Base-by-base conservation (phyloP, 2,113 vertebrate genomes). In the Ptilorrhoa leucosticta region DNA sequence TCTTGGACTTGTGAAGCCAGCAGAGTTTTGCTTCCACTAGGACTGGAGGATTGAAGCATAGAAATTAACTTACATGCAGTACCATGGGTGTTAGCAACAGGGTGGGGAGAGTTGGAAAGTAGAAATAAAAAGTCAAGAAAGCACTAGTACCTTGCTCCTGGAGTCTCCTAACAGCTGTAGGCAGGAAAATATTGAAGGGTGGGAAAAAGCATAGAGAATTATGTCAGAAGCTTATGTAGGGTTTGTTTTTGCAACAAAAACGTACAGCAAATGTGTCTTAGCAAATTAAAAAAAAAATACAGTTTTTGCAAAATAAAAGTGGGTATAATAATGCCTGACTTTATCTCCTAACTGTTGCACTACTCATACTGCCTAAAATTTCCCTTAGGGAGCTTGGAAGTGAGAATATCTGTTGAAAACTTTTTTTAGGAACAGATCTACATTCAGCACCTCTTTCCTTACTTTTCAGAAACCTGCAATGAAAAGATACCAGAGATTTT, bases 131-230 rank as follows among this genome's bases (percentile, higher is more conserved):
- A 95, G 87, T 97, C 94, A 98, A 97, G 97, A 97, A 97, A 98
- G 94, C 98, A 98, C 93, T 97, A 98, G 98, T 99, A 99, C 99
- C 99, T 99, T 99, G 98, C 99, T 99, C 98, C 99, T 99, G 99
- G 99, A 99, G 99, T 99, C 99, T 99, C 99, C 99, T 98, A 99
- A 99, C 76, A 99, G 99, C 99, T 99, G 99, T 98, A 98, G 98
- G 97, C 98, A 98, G 97, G 98, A 97, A 98, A 98, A 99, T 97
- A 98, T 98, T 98, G 98, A 98, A 98, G 97, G 98, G 96, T 97
- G 97, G 98, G 97, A 98, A 98, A 99, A 98, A 99, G 98, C 98
- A 99, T 98, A 98, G 98, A 99, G 96, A 98, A 97, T 98, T 97
- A 98, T 94, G 98, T 99, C 98, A 98, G 98, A 98, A 98, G 97